Evolutionary conservation across 2,113 vertebrate species (phyloP).

Genomic region (Stegastes partitus): DNA sequence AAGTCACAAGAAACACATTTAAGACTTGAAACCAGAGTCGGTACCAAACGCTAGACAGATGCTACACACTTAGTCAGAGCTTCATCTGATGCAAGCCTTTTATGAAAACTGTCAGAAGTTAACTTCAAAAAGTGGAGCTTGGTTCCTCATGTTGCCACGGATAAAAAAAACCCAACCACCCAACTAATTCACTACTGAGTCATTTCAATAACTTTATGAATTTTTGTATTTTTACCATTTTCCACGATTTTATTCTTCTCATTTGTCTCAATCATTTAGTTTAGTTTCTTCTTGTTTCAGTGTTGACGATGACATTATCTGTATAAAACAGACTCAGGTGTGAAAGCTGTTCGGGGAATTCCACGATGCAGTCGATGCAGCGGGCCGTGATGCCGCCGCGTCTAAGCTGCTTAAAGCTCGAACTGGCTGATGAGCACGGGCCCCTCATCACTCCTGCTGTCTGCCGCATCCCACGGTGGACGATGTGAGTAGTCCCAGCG

Average conservation of each 20-base stretch:
- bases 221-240: neutral
- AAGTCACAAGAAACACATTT: no score
- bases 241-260: neutral
- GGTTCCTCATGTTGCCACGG: no score
- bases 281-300: neutral
- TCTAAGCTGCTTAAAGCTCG: slow-evolving; percentile 12
- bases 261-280: neutral
- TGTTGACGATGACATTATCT: neutral
- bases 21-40: neutral
- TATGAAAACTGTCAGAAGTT: neutral
- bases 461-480: slow-evolving; percentile 17
- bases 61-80: neutral
- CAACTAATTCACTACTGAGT: neutral
- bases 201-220: neutral
- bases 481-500: slow-evolving; percentile 37
- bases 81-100: neutral
- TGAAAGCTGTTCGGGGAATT: slow-evolving; percentile 14
- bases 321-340: neutral
- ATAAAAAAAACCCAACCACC: neutral
- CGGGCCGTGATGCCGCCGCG: neutral
- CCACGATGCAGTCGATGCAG: slow-evolving; percentile 8
- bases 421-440: slow-evolving; percentile 28
- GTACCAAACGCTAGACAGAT: neutral
- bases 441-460: slow-evolving; percentile 39
- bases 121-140: neutral